Conservation (phyloP, 2,888 invertebrate genomes). For the Oscheius myriophilus region DNA sequence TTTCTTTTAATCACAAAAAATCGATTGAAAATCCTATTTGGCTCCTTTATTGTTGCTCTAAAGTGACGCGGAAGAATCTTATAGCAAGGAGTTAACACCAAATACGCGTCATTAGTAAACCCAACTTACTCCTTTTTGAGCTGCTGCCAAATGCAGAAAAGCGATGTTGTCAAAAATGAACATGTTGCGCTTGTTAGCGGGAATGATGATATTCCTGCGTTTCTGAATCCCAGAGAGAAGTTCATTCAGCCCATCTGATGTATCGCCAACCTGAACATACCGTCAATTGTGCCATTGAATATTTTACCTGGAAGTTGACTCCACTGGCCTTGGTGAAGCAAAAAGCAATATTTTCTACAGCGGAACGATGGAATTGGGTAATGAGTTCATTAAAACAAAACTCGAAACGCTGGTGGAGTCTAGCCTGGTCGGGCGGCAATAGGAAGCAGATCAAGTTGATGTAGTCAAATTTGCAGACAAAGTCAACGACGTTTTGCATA, state of each 20-base stretch:
- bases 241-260: background rate
- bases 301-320: background rate
- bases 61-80: too few species aligned
- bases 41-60: too few species aligned
- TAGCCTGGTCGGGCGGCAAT: constrained; percentile 40
- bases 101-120: too few species aligned
- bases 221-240: background rate
- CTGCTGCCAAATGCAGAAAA: too few species aligned
- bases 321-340: constrained; percentile 52
- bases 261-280: background rate
- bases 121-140: too few species aligned
- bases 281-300: background rate
- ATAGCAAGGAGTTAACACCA: too few species aligned
- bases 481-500: constrained; percentile 16
- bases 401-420: constrained; percentile 38
- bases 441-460: constrained; percentile 46
- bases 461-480: background rate
- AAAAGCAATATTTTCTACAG: constrained; percentile 55
- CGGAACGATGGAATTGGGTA: constrained; percentile 47
- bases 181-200: too few species aligned
- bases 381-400: constrained; percentile 58
- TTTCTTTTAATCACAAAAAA: too few species aligned
- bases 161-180: too few species aligned
- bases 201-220: background rate
- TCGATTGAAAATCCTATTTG: too few species aligned